A percentile compares a stretch with the other conserved stretches of the same genome.
phyloP scores from a whole-genome alignment of 2,888 invertebrate genomes.

The Phyllotreta striolata region DNA sequence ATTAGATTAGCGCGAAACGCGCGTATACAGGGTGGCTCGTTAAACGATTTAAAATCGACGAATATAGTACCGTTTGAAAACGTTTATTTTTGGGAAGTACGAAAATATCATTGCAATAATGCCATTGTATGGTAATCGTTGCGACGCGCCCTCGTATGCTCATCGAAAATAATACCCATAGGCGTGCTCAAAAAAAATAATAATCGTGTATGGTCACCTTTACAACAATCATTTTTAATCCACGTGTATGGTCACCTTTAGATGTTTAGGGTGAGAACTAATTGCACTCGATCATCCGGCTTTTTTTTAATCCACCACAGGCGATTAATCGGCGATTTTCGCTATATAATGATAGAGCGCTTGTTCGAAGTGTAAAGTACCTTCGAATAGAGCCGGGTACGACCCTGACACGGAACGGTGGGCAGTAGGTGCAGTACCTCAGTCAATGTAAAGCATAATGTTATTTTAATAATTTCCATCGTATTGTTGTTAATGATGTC shows the following conservation, averaged over 20 bases:
- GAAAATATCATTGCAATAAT: conserved; percentile 55
- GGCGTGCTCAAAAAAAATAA: conserved; percentile 32
- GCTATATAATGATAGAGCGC: conserved; percentile 19
- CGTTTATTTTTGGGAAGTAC: conserved; percentile 53
- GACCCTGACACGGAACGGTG: conserved; percentile 35
- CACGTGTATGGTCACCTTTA: no score
- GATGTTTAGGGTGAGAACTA: no score
- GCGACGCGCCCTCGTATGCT: conserved; percentile 49
- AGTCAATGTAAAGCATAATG: conserved; percentile 45
- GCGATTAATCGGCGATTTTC: background rate
- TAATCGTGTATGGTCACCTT: no score
- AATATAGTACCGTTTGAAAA: conserved; percentile 12
- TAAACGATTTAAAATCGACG: no score
- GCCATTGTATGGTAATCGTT: conserved; percentile 55
- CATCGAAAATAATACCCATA: conserved; percentile 47
- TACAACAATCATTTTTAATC: no score
- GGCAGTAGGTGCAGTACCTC: conserved; percentile 47
- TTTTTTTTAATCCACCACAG: no score
- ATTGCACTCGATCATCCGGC: background rate
- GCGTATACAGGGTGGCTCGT: no score
- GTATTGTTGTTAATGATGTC: conserved; percentile 50
- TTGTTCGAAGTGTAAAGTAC: no score
- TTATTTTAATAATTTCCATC: conserved; percentile 47
- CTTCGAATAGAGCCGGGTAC: conserved; percentile 22
- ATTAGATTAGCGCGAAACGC: no score